Base-by-base conservation (phyloP, 2,113 vertebrate species). In the Ramphastos sulfuratus region DNA sequence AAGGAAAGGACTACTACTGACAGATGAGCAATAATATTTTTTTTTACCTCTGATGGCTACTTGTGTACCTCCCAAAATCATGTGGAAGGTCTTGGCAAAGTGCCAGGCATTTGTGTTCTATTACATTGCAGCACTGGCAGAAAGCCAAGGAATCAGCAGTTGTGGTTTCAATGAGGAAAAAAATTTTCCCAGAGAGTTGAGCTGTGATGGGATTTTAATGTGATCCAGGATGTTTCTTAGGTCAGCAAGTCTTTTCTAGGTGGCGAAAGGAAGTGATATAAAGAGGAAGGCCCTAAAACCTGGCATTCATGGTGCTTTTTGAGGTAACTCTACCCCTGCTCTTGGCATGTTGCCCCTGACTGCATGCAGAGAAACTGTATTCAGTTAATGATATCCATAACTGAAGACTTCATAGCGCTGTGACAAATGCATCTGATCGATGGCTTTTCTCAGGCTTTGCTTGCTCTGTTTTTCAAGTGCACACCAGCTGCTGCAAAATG, bases 391-490 rank as follows among this genome's bases (percentile, higher is more conserved):
- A 63, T 79, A 94, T 86, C 70, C 86, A 73, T 42, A 93, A 37
- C 67, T 84, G 84, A 76, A 63, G 25, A 69, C 56, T 95, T 87
- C 86, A 58, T 17, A 74, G 63, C 54, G 75, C 87, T 92, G 76
- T 89, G 85, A 69, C 52, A 87, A 92, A 89, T 66, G 73, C 50
- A 91, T 86, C 58, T 94, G 76, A 93, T 55, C 70, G 58, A 90
- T 91, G 87, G 69, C 52, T 80, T 95, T 91, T 83, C 93, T 87
- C 73, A 77, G 65, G 72, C 35, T 0, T 64, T 81, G 46, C 46
- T 85, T 64, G 52, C 48, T 85, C 82, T 89, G 15, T 63, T 95
- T 89, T 84, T 63, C 86, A 87, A 89, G 82, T 84, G 86, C 81
- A 83, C 63, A 69, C 55, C 87, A 85, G 92, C 90, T 91, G 82